Percentiles rank a stretch among this genome's conserved stretches.
phyloP scores from a whole-genome alignment of 2,113 vertebrate genomes.

The Mesoclemmys tuberculata region DNA sequence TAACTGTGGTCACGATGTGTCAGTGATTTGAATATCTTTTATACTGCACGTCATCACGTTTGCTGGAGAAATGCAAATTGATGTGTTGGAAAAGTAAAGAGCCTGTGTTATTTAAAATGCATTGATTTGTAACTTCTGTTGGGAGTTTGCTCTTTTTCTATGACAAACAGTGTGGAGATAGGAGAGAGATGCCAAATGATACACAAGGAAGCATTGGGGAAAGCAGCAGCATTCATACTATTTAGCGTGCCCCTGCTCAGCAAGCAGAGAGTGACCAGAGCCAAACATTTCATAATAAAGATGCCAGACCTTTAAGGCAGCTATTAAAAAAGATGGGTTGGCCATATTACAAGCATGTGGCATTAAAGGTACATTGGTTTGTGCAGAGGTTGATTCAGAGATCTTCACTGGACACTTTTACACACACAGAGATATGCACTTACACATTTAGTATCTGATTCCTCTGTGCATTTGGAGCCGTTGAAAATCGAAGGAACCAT shows the following conservation, averaged over 20 bases:
- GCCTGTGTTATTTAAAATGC: constrained; percentile 15
- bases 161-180: neutral
- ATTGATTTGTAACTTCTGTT: neutral
- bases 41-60: neutral
- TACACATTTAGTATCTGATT: neutral
- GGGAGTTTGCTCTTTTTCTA: constrained; percentile 15
- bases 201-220: neutral
- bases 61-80: neutral
- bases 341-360: neutral
- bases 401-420: neutral
- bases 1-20: neutral
- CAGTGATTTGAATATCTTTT: constrained; percentile 8
- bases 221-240: neutral
- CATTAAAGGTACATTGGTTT: neutral
- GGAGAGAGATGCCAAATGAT: neutral
- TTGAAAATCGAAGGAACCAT: neutral
- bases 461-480: neutral
- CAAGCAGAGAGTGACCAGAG: neutral
- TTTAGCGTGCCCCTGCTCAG: neutral
- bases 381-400: neutral
- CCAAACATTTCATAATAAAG: neutral
- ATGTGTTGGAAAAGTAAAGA: neutral
- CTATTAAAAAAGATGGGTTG: neutral
- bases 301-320: neutral
- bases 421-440: neutral